Base-by-base conservation (phyloP, 2,113 vertebrate genomes). In the Dromaius novaehollandiae region DNA sequence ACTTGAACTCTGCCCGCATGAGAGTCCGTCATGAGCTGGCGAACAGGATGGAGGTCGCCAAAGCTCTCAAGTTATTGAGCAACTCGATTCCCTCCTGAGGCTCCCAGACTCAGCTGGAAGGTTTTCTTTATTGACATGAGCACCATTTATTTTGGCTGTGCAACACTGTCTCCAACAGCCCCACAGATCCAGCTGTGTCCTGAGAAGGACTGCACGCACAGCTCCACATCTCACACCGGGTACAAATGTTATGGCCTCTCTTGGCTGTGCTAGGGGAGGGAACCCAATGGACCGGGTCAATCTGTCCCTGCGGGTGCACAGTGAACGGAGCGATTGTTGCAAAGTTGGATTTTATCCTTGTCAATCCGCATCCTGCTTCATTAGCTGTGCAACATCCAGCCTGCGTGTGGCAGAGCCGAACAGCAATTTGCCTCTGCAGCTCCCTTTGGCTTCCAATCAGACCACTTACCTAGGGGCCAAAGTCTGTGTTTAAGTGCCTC, bases 191-290 rank as follows among this genome's bases (percentile, higher is more conserved):
- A 96, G 90, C 86, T 95, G 88, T 0, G 0, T 51, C 51, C 32
- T 55, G 34, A 66, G 71, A 46, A 25, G 36, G 50, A 5, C 51
- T 70, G 64, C 36, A 50, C 38, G 22, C 50, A 25, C 9, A 64
- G 3, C 5, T 44, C 15, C 0, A 0, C 4, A 1, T 24, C 66
- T 34, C 53, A 0, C 21, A 0, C 44, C 38, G 66, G 30, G 56
- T 71, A 13, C 61, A 24, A 6, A 14, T 69, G 74, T 42, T 84
- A 73, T 2, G 2, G 81, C n/a, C 53, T 65, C 56, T 69, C n/a
- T 66, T 61, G 63, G 66, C 38, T 1, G 0, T 34, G 44, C 4
- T 11, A 36, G 70, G 42, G 61, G 63, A 90, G 21, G 30, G 22
- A 69, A 48, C 8, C 44, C 2, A 0, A 65, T 28, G 34, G 30